Percentiles rank a stretch among this genome's conserved stretches.
These are phyloP conservation scores for Cepaea hortensis DNA, from an alignment of 2,888 invertebrate genomes.

Conservation along the genomic window DNA sequence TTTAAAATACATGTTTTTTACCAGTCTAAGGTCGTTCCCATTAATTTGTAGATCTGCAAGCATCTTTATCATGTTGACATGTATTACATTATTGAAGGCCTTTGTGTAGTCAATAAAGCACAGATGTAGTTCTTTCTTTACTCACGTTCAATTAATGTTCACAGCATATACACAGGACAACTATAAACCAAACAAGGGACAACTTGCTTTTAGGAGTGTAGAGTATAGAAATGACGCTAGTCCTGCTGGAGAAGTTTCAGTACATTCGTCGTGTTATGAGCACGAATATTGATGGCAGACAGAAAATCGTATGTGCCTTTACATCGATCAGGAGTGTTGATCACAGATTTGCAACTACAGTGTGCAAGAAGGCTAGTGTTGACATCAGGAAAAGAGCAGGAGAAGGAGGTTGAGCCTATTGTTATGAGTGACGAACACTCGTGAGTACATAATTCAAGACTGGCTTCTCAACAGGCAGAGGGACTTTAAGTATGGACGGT, in stretches of 20 bases:
- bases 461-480: slow-evolving; percentile 99
- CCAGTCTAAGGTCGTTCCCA: too few species aligned
- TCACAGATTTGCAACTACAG: slow-evolving; percentile 96
- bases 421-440: slow-evolving; percentile 97
- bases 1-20: too few species aligned
- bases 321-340: slow-evolving; percentile 99
- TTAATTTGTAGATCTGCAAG: too few species aligned
- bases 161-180: too few species aligned
- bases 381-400: slow-evolving; percentile 98
- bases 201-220: too few species aligned
- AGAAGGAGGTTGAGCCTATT: slow-evolving; percentile 96
- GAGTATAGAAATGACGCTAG: too few species aligned
- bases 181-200: too few species aligned
- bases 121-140: too few species aligned
- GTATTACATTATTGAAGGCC: too few species aligned
- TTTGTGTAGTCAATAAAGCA: too few species aligned
- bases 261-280: slow-evolving; percentile 99
- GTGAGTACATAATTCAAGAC: slow-evolving; percentile 99
- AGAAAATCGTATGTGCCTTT: slow-evolving; percentile 98
- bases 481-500: slow-evolving; percentile 99
- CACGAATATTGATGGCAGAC: slow-evolving; percentile 97
- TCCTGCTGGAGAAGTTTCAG: slow-evolving; percentile 99
- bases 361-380: slow-evolving; percentile 98
- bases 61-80: too few species aligned
- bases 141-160: too few species aligned